Evolutionary conservation across 1,140 invertebrate genomes (phyloP).

Genomic region (Ooceraea biroi): DNA sequence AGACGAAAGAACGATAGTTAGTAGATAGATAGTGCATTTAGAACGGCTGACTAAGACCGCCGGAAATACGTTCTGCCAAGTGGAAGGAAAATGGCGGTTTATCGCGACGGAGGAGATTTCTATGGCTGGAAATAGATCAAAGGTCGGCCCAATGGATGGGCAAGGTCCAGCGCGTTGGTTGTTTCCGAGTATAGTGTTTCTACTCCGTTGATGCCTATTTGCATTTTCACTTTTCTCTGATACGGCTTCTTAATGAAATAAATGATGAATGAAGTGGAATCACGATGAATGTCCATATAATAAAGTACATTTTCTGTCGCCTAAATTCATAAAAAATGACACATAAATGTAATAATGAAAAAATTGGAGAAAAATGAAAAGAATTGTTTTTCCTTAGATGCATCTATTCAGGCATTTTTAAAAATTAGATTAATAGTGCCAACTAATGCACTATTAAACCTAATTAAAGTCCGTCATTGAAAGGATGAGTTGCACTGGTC

Average conservation of each 20-base stretch:
- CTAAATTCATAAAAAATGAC: neutral
- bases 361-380: neutral
- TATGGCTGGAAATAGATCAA: slow-evolving; percentile 80
- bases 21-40: slow-evolving; percentile 70
- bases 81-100: slow-evolving; percentile 66
- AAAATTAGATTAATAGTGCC: neutral
- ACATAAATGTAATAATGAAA: neutral
- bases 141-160: slow-evolving; percentile 74
- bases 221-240: slow-evolving; percentile 29
- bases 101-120: slow-evolving; percentile 62
- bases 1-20: slow-evolving; percentile 62
- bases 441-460: neutral
- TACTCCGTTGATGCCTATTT: slow-evolving; percentile 30
- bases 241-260: slow-evolving; percentile 5
- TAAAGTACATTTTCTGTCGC: neutral
- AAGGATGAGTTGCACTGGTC: neutral
- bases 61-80: slow-evolving; percentile 72
- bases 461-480: neutral
- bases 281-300: neutral
- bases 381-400: neutral
- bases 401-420: neutral
- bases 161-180: slow-evolving; percentile 50
- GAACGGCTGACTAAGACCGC: slow-evolving; percentile 73
- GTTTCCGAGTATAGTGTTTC: slow-evolving; percentile 46
- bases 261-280: neutral